Evolutionary conservation across 2,888 invertebrate genomes (phyloP), one percentile per base, ranked within the genome.

Genomic region (Noctua janthe): DNA sequence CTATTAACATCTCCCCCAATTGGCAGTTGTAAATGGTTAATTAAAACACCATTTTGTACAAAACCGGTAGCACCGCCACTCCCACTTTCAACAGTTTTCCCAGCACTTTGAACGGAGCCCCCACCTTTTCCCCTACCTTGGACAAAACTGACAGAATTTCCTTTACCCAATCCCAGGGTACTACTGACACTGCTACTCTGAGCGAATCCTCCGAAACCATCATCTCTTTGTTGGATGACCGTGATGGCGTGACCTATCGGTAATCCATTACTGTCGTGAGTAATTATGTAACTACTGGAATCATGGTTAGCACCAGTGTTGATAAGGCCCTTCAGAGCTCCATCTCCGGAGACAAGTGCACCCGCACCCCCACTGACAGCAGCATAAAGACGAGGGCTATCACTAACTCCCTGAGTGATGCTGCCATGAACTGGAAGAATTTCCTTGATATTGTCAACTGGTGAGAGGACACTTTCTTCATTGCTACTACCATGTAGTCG

Each of bases 311-410:
- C 13, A n/a, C 8, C 47, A 79, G 7, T 71, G 15, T 35, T n/a
- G 5, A 79, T n/a, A 56, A 80, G 71, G 54, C 1, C 23, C 43
- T 67, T 72, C 20, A 80, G 20, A 59, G 17, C 17, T 35, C 56
- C 56, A 71, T 23, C 39, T 49, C 66, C 39, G 5, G 67, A 80
- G n/a, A 35, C 8, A 51, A 80, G 80, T 43, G n/a, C 80, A 35
- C 80, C 73, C 11, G 11, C 49, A 59, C 80, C 80, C 0, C 80
- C 79, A 1, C 79, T 80, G 17, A 79, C 23, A 71, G 79, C 39
- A 7, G 71, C 71, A 20, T 56, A 71, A 23, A 66, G 54, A 8
- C 29, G 39, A 23, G 10, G 23, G 23, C 56, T 56, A 56, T 10
- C 56, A 10, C 8, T 56, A 23, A 56, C 10, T 23, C 7, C 23